Evolutionary conservation across 2,888 invertebrate genomes (phyloP).

Genomic region (Lasioglossum oenotherae): DNA sequence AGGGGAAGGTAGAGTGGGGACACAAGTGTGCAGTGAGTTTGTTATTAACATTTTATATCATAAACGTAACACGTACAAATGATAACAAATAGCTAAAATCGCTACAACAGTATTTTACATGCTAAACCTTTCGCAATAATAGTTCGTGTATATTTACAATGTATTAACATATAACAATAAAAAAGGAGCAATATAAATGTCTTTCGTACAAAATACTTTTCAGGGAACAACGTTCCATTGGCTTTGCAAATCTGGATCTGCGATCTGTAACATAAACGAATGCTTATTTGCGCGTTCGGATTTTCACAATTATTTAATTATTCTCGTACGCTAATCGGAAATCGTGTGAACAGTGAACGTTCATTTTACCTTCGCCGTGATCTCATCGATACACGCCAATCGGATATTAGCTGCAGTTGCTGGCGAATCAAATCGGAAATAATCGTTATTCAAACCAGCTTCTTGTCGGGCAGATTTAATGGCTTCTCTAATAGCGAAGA

Average conservation of each 20-base stretch:
- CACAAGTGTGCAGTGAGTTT: neutral
- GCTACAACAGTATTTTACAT: neutral
- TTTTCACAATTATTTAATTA: neutral
- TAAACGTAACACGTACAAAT: neutral
- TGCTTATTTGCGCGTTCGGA: neutral
- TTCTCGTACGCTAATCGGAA: neutral
- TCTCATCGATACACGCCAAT: slow-evolving; percentile 94
- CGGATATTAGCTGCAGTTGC: slow-evolving; percentile 95
- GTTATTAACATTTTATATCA: neutral
- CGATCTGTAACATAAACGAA: slow-evolving; percentile 67
- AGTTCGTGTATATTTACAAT: slow-evolving; percentile 13
- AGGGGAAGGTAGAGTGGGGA: no score
- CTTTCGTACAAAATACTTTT: neutral
- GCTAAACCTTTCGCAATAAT: neutral
- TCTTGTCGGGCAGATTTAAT: slow-evolving; percentile 92
- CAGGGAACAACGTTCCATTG: slow-evolving; percentile 77
- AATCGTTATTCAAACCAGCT: slow-evolving; percentile 85
- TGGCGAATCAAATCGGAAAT: slow-evolving; percentile 91
- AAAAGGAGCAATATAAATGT: neutral
- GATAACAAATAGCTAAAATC: neutral
- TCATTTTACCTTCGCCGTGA: slow-evolving; percentile 89
- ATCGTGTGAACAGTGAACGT: neutral
- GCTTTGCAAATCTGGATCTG: slow-evolving; percentile 65
- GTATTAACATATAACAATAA: slow-evolving; percentile 8
- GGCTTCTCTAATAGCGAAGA: slow-evolving; percentile 96